Conservation (phyloP, 92 coral and sea anemone genomes). For the Pocillopora grandis region DNA sequence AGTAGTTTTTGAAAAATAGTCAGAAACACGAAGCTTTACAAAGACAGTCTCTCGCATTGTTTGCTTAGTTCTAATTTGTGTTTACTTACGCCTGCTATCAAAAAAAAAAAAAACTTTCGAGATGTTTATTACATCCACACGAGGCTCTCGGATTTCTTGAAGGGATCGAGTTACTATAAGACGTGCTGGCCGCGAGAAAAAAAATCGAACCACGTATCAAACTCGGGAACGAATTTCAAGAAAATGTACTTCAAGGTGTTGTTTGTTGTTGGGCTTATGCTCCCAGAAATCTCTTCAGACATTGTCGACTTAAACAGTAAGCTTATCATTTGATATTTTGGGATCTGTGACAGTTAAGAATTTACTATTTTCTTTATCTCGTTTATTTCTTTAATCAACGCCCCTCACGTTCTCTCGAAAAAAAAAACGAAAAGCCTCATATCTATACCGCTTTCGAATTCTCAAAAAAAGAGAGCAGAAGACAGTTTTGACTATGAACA, state of each 20-base stretch:
- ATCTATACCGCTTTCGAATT: too few species aligned
- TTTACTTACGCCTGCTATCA: neutral
- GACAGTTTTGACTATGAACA: too few species aligned
- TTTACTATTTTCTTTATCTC: too few species aligned
- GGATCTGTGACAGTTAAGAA: neutral
- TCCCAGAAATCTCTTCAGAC: neutral
- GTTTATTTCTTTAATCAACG: too few species aligned
- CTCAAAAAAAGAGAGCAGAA: too few species aligned
- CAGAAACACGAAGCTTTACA: neutral
- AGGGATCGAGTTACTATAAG: neutral
- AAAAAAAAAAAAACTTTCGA: neutral
- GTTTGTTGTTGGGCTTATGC: neutral
- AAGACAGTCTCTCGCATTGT: conserved; percentile 1
- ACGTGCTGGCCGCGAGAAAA: neutral
- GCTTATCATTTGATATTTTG: neutral
- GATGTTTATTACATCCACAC: neutral
- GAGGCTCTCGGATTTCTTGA: neutral
- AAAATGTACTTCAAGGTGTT: conserved; percentile 19
- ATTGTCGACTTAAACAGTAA: conserved; percentile 30
- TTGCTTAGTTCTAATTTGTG: neutral
- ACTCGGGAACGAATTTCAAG: neutral
- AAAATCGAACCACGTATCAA: neutral
- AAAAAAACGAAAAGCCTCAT: too few species aligned
- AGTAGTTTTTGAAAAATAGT: neutral
- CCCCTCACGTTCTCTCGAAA: neutral